Base-by-base conservation (phyloP, 2,113 vertebrate species). In the Podarcis cretensis region DNA sequence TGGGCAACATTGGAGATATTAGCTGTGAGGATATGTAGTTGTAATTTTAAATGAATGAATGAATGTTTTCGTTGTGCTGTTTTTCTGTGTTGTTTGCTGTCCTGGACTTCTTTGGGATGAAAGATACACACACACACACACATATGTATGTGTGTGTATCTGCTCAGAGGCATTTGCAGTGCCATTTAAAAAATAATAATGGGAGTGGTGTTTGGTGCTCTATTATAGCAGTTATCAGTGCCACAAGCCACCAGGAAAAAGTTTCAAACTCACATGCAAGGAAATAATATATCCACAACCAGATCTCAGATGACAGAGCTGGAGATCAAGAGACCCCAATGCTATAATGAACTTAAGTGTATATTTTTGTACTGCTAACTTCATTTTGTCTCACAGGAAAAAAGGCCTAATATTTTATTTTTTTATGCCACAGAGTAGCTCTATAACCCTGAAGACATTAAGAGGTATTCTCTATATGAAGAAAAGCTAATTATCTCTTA, bases 391-490 rank as follows among this genome's bases (percentile, higher is more conserved):
- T 79, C 66, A 80, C 12, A 79, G n/a, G 74, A 27, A 84, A 5
- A 43, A 0, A 0, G 48, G 65, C 83, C 63, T 63, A 54, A 23
- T 76, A 73, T 54, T 54, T 54, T 54, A 54, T 54, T 54, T 1
- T 81, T 78, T 82, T 13, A 43, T 66, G 54, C 0, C 35, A 77
- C 74, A 86, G 79, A 59, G 8, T 77, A 13, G 21, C 9, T 40
- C 21, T 73, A 18, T 84, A 92, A 73, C 20, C 71, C 83, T 86
- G 25, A 89, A 89, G 76, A 71, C 13, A 90, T 4, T 27, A 66
- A 14, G n/a, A 23, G 4, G 6, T 27, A 88, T 79, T 75, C 21
- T 69, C 83, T 71, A 30, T 87, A 87, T 80, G 76, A 77, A 88
- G 48, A 76, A 48, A 87, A 43, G 0, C 63, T 91, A 73, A 35